These are phyloP conservation scores for Sericinus montela DNA, from an alignment of 2,888 invertebrate species.

Conservation along the genomic window DNA sequence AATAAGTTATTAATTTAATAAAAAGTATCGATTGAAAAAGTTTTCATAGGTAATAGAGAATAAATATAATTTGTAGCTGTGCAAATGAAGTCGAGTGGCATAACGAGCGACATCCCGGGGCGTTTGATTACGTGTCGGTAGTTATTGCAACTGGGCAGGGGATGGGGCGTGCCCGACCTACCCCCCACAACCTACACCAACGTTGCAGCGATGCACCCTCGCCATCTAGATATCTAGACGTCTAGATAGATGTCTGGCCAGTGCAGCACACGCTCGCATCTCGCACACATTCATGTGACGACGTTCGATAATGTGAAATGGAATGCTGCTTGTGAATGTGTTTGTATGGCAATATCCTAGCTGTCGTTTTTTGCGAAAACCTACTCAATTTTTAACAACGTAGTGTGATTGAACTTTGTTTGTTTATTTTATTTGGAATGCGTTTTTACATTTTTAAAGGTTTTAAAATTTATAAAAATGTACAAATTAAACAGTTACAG, in stretches of 20 bases:
- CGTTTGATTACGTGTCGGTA: constrained; percentile 57
- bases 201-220: constrained; percentile 66
- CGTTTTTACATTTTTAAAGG: too few species aligned
- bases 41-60: not conserved
- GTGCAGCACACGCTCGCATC: constrained; percentile 28
- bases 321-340: constrained; percentile 18
- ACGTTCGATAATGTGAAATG: not conserved
- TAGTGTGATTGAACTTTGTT: not conserved
- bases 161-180: constrained; percentile 39
- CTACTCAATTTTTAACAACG: constrained; percentile 7
- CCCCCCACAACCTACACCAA: constrained; percentile 69
- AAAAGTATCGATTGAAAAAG: not conserved
- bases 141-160: constrained; percentile 29
- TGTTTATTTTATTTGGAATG: not conserved
- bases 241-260: constrained; percentile 56
- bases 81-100: constrained; percentile 22
- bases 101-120: constrained; percentile 32
- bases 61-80: constrained; percentile 10
- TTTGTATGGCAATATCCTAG: constrained; percentile 19
- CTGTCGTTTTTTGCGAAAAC: constrained; percentile 7
- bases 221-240: constrained; percentile 37
- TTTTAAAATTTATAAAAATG: too few species aligned
- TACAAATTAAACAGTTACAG: too few species aligned
- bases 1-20: too few species aligned
- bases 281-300: constrained; percentile 24